Evolutionary conservation across 2,888 invertebrate species (phyloP), one percentile per base, ranked within the genome.

Genomic region (Scaptomyza cyrtandrae): DNA sequence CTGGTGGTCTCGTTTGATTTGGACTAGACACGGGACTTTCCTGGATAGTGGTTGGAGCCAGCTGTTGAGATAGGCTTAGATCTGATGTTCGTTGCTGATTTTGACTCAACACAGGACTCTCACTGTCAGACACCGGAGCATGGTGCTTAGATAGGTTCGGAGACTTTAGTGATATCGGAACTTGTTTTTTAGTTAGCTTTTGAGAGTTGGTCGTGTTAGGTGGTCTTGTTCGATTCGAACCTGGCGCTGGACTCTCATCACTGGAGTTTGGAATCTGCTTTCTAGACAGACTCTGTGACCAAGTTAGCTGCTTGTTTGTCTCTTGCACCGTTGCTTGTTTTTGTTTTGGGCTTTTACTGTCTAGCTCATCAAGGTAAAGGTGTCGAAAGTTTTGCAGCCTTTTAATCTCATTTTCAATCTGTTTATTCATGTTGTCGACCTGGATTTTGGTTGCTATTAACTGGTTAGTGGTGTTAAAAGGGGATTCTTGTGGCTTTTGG

Each of bases 321-420:
- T 9, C 9, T 1, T n/a, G 24, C 2, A 2, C 0, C 9, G 2
- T 7, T 3, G 13, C 7, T 6, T 2, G 14, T 0, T 19, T 14
- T 0, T 7, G 10, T 7, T 35, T 37, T 9, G 5, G 1, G 7
- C 4, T 3, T 10, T n/a, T n/a, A 4, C 10, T 11, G 11, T 41
- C n/a, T 33, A 46, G 29, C 0, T 14, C 35, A 2, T 59, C 19
- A 1, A 66, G 6, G 4, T 72, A 66, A 6, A 24, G 35, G 2
- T 63, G n/a, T 0, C 71, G 67, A n/a, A 72, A 68, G 3, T 50
- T 43, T 7, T 73, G 71, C 10, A 83, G 9, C 16, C 55, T 73
- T 0, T n/a, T 50, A 2, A 86, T 72, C 49, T 86, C 84, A 16
- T 41, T 13, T n/a, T 69, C 61, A 27, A 81, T 83, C 45, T 44